phyloP scores from a whole-genome alignment of 2,888 invertebrate genomes.

The Nephrocerus scutellatus region DNA sequence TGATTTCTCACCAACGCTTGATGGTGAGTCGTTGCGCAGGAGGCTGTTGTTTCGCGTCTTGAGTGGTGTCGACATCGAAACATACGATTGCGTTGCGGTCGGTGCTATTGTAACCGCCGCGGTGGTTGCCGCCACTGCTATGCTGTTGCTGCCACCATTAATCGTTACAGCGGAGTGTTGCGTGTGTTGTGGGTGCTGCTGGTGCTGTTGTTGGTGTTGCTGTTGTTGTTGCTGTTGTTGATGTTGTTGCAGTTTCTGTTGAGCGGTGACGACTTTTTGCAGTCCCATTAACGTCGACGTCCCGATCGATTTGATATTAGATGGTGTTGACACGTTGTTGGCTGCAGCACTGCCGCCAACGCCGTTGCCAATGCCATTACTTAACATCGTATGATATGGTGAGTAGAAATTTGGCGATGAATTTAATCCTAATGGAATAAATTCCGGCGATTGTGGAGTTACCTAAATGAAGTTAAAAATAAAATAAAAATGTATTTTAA shows the following conservation, averaged over 20 bases:
- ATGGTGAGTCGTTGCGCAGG: slow-evolving; percentile 40
- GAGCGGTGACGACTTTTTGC: slow-evolving; percentile 37
- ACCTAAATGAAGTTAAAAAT: slow-evolving; percentile 42
- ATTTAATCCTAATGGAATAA: slow-evolving; percentile 49
- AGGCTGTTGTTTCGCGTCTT: slow-evolving; percentile 36
- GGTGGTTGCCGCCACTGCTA: slow-evolving; percentile 17
- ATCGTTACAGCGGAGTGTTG: slow-evolving; percentile 30
- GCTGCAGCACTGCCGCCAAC: slow-evolving; percentile 25
- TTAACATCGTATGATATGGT: slow-evolving; percentile 44
- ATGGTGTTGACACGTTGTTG: no score
- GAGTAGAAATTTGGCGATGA: slow-evolving; percentile 46
- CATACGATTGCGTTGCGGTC: slow-evolving; percentile 31
- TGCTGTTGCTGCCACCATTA: slow-evolving; percentile 23
- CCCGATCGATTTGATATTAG: slow-evolving; percentile 13
- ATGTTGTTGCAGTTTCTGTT: slow-evolving; percentile 37
- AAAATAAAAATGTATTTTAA: not conserved
- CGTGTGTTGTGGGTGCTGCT: slow-evolving; percentile 26
- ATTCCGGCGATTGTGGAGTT: slow-evolving; percentile 51
- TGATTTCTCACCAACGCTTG: slow-evolving; percentile 44
- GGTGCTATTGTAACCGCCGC: slow-evolving; percentile 29
- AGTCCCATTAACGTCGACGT: slow-evolving; percentile 27
- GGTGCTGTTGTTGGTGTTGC: slow-evolving; percentile 30
- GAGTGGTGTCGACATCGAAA: slow-evolving; percentile 37
- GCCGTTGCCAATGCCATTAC: slow-evolving; percentile 33
- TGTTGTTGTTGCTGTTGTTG: slow-evolving; percentile 28